These are phyloP conservation scores for Dolichotis patagonum DNA, from an alignment of 2,113 vertebrate genomes.

Conservation along the genomic window DNA sequence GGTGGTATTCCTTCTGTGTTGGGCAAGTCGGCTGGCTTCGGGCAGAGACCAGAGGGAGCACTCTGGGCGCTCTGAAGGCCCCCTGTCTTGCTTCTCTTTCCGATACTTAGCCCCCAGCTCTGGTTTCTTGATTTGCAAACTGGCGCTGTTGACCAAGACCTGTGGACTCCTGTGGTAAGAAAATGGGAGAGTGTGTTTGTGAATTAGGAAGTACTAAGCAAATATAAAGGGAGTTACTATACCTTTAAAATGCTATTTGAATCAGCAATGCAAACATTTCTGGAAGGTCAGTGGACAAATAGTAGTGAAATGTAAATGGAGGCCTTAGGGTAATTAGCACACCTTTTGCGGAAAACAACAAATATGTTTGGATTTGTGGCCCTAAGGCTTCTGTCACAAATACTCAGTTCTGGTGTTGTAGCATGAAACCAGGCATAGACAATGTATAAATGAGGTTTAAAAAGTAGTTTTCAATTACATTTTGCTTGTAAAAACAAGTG, in stretches of 20 bases:
- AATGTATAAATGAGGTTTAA: too few relatives aligned
- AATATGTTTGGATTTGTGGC: background rate
- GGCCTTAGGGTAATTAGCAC: background rate
- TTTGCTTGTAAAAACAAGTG: background rate
- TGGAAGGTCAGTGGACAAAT: background rate
- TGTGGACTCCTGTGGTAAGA: background rate
- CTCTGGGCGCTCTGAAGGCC: too few relatives aligned
- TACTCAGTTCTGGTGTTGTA: background rate
- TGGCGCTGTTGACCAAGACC: too few relatives aligned
- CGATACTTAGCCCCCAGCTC: background rate
- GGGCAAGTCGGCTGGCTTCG: rapidly evolving
- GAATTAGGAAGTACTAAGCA: background rate
- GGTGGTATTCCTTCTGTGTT: rapidly evolving
- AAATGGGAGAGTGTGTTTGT: background rate
- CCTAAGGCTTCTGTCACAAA: background rate
- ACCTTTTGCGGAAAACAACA: background rate
- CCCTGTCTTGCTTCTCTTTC: background rate
- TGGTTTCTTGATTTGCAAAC: background rate
- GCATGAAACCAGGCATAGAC: background rate
- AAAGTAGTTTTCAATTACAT: background rate
- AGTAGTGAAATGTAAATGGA: background rate
- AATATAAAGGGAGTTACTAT: background rate
- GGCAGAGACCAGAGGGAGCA: rapidly evolving
- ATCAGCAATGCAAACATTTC: background rate
- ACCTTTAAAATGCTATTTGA: background rate